A percentile compares a stretch with the other conserved stretches of the same genome.
These are phyloP conservation scores for Clepsis dumicolana DNA, from an alignment of 2,888 invertebrate species.

Conservation along the genomic window DNA sequence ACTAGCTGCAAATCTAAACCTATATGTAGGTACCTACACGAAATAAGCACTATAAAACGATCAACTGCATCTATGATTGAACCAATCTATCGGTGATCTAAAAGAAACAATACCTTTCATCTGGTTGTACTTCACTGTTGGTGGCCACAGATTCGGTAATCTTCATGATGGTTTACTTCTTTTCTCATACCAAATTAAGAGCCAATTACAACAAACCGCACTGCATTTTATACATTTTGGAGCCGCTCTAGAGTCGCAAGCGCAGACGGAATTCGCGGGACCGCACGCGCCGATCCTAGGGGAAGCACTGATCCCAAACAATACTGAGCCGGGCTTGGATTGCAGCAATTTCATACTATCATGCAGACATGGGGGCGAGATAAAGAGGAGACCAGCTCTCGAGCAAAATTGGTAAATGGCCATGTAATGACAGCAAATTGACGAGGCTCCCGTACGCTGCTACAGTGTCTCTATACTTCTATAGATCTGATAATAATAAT, in stretches of 20 bases:
- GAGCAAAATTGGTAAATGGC: slow-evolving; percentile 74
- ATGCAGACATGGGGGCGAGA: slow-evolving; percentile 74
- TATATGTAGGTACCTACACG: not conserved
- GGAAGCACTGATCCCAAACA: slow-evolving; percentile 74
- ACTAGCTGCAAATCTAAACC: no score
- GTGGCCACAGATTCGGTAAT: slow-evolving; percentile 65
- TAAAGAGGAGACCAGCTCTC: slow-evolving; percentile 72
- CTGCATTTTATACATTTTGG: slow-evolving; percentile 35
- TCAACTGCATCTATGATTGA: not conserved
- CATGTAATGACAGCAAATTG: slow-evolving; percentile 56
- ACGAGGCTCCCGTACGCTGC: slow-evolving; percentile 10
- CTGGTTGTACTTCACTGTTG: slow-evolving; percentile 52
- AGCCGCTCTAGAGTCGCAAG: slow-evolving; percentile 58
- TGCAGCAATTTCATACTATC: slow-evolving; percentile 79
- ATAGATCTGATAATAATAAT: slow-evolving; percentile 16
- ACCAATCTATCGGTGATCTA: not conserved
- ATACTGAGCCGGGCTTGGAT: slow-evolving; percentile 69
- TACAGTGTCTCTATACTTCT: no score
- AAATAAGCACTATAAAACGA: not conserved
- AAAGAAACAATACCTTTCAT: slow-evolving; percentile 57
- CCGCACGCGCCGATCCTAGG: slow-evolving; percentile 55
- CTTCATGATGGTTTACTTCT: slow-evolving; percentile 60
- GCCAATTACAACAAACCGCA: slow-evolving; percentile 6
- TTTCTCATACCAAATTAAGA: slow-evolving; percentile 7
- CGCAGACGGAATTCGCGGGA: slow-evolving; percentile 54